A percentile compares a stretch with the other conserved stretches of the same genome.
These are phyloP conservation scores for Parazoanthus swiftii DNA, from an alignment of 92 coral and sea anemone genomes.

Conservation along the genomic window DNA sequence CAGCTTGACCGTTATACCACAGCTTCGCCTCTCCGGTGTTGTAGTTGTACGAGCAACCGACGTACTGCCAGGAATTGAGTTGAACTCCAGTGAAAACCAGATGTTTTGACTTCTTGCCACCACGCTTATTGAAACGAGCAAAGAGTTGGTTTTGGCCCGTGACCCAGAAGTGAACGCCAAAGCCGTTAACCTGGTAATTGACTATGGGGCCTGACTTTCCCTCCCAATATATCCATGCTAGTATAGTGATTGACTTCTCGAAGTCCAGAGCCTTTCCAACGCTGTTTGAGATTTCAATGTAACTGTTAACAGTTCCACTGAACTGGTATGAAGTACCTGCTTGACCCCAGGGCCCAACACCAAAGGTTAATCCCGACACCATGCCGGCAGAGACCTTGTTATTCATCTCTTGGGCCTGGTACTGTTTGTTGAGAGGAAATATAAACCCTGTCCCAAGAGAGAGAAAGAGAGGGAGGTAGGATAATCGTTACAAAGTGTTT, in stretches of 20 bases:
- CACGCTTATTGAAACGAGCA: conserved; percentile 61
- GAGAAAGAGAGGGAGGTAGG: not conserved
- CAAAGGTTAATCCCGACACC: not conserved
- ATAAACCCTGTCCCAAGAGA: conserved; percentile 1
- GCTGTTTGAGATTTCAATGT: conserved; percentile 16
- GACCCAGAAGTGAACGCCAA: conserved; percentile 25
- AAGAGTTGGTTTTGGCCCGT: conserved; percentile 25
- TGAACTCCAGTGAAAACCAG: conserved; percentile 45
- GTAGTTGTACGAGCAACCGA: conserved; percentile 67
- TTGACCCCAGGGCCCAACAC: conserved; percentile 38
- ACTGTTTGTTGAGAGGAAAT: conserved; percentile 28
- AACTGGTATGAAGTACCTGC: conserved; percentile 23
- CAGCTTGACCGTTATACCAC: conserved; percentile 66
- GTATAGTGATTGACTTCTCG: conserved; percentile 9
- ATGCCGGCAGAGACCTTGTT: not conserved
- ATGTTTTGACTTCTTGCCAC: conserved; percentile 33
- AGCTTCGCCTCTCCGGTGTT: conserved; percentile 57
- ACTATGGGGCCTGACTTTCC: conserved; percentile 29
- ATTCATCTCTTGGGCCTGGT: conserved; percentile 26
- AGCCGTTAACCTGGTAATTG: conserved; percentile 14
- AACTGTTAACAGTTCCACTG: not conserved
- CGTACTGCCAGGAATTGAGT: conserved; percentile 58
- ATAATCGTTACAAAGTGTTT: not conserved
- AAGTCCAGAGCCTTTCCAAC: conserved; percentile 5
- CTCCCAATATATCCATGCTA: conserved; percentile 20